These are phyloP conservation scores for Zaprionus vittiger DNA, from an alignment of 1,140 invertebrate genomes.

Conservation along the genomic window DNA sequence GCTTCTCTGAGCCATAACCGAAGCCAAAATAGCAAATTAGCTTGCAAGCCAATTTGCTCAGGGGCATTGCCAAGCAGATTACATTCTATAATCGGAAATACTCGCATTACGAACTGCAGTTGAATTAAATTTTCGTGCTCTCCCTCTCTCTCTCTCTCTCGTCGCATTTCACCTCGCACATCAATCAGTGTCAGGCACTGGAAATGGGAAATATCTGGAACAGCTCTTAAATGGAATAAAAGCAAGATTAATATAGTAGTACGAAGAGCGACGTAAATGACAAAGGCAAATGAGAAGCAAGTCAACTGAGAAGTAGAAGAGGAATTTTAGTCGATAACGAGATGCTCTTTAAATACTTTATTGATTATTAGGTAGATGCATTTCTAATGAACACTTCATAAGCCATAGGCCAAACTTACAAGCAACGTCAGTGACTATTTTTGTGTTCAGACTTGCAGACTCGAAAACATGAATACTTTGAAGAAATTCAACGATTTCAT, in stretches of 20 bases:
- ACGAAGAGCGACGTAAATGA: conserved; percentile 5
- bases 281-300: conserved; percentile 28
- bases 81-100: conserved; percentile 9
- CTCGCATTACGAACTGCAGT: conserved; percentile 19
- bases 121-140: conserved; percentile 2
- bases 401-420: no score
- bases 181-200: conserved; percentile 41
- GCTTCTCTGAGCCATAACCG: conserved; percentile 8
- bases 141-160: background rate
- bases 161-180: conserved; percentile 13
- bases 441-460: no score
- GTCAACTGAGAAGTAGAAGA: conserved; percentile 6
- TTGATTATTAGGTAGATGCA: background rate
- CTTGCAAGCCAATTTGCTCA: conserved; percentile 19
- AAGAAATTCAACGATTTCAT: no score
- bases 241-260: conserved; percentile 54
- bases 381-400: no score
- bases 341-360: conserved; percentile 7
- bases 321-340: background rate
- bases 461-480: no score
- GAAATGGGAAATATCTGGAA: conserved; percentile 13
- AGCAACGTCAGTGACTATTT: no score
- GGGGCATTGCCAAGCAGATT: conserved; percentile 12
- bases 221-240: conserved; percentile 19
- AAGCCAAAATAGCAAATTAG: conserved; percentile 9